A percentile compares a stretch with the other conserved stretches of the same genome.
phyloP scores from a whole-genome alignment of 2,888 invertebrate genomes.

The Lithophane leautieri region DNA sequence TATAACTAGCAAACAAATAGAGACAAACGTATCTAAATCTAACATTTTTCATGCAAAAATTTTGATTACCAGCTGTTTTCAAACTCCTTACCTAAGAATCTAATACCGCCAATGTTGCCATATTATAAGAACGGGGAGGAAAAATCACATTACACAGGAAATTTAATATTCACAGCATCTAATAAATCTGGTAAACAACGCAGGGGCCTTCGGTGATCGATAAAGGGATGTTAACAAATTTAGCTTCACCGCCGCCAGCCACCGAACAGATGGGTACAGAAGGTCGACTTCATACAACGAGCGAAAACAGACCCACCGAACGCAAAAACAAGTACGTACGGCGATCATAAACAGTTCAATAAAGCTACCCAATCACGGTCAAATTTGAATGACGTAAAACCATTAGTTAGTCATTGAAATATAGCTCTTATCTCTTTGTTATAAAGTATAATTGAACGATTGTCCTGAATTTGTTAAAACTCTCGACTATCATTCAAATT shows the following conservation, averaged over 20 bases:
- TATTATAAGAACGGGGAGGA: slow-evolving; percentile 18
- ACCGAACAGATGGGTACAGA: neutral
- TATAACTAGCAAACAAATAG: no score
- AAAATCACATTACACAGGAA: slow-evolving; percentile 52
- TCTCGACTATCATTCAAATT: no score
- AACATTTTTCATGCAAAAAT: no score
- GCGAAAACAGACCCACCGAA: neutral
- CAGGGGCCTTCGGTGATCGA: slow-evolving; percentile 48
- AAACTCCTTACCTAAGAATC: neutral
- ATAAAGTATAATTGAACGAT: no score
- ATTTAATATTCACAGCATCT: slow-evolving; percentile 56
- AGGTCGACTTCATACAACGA: neutral
- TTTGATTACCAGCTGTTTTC: slow-evolving; percentile 4
- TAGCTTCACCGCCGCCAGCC: slow-evolving; percentile 14
- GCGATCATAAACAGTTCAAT: no score
- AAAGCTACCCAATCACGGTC: no score
- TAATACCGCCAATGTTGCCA: neutral
- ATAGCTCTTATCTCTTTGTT: no score
- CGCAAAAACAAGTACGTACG: neutral
- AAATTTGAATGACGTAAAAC: neutral
- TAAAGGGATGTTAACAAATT: slow-evolving; percentile 54
- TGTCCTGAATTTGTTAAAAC: no score
- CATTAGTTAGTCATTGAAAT: no score
- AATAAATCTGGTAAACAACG: slow-evolving; percentile 57
- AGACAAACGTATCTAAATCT: no score